Conservation (phyloP, 2,888 invertebrate genomes). For the Pimpla rufipes region DNA sequence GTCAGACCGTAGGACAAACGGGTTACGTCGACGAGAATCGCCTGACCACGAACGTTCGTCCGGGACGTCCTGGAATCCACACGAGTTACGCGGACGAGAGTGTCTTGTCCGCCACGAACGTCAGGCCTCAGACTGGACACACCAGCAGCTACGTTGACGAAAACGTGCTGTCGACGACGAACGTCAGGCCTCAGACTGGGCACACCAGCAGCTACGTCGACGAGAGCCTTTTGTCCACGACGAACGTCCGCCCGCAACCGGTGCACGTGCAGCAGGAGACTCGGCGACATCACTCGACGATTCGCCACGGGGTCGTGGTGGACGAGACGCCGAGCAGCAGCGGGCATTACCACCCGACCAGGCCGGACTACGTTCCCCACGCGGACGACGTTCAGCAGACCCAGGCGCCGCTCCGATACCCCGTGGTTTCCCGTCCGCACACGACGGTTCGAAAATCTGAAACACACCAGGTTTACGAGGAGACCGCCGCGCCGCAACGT, state of each 20-base stretch:
- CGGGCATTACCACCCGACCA: slow-evolving; percentile 19
- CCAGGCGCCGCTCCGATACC: neutral
- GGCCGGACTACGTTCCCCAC: slow-evolving; percentile 10
- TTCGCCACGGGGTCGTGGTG: neutral
- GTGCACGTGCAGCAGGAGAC: neutral
- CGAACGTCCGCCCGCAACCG: slow-evolving; percentile 3
- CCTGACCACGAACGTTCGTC: neutral
- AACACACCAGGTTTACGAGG: slow-evolving; percentile 27
- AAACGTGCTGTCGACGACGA: neutral
- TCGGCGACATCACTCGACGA: neutral
- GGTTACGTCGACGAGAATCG: slow-evolving; percentile 38
- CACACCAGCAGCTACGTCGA: too few relatives aligned
- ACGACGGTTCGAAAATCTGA: slow-evolving; percentile 29
- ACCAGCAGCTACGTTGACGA: too few relatives aligned
- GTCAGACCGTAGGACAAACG: slow-evolving; percentile 2
- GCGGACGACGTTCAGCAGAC: neutral
- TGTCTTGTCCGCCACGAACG: slow-evolving; percentile 4
- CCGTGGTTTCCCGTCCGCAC: slow-evolving; percentile 30
- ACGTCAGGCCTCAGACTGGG: neutral
- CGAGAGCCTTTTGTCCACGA: too few relatives aligned
- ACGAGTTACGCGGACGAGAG: slow-evolving; percentile 30
- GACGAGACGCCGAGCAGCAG: neutral
- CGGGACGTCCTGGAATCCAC: neutral
- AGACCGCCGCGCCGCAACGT: slow-evolving; percentile 4
- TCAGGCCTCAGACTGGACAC: neutral